Conservation (phyloP, 2,113 vertebrate species). For the Microcebus lehilahytsara region DNA sequence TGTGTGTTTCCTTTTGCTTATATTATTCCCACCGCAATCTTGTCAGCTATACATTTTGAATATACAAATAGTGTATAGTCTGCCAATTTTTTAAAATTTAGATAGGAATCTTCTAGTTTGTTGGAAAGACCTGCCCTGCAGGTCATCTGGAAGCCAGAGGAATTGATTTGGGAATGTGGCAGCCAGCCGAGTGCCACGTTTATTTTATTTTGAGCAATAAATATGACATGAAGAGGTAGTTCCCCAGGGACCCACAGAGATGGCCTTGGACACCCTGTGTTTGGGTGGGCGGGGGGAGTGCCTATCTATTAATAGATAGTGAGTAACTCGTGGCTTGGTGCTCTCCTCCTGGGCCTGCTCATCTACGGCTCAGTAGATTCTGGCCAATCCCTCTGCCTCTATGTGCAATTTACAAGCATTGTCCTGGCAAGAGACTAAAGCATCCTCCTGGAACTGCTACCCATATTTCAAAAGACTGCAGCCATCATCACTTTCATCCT, state of each 20-base stretch:
- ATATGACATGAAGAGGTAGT: neutral
- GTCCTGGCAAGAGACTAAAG: neutral
- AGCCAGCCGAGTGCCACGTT: neutral
- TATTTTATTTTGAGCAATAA: constrained; percentile 31
- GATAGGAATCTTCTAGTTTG: neutral
- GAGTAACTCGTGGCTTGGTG: neutral
- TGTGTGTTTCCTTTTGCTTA: neutral
- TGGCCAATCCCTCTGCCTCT: neutral
- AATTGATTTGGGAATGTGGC: constrained; percentile 20
- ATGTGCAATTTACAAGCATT: neutral
- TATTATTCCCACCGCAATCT: neutral
- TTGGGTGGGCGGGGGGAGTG: no score
- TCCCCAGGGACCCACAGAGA: neutral
- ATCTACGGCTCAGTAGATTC: no score
- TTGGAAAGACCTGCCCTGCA: neutral
- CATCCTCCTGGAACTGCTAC: neutral
- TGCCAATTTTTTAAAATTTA: neutral
- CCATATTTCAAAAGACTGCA: neutral
- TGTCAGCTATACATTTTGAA: neutral
- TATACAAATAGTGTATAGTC: neutral
- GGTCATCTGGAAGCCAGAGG: neutral
- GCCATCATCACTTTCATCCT: neutral
- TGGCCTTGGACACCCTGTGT: neutral
- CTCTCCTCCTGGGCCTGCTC: no score
- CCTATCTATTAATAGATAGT: neutral